A percentile compares a stretch with the other conserved stretches of the same genome.
phyloP scores from a whole-genome alignment of 2,113 vertebrate genomes.

The Uropsilus gracilis region DNA sequence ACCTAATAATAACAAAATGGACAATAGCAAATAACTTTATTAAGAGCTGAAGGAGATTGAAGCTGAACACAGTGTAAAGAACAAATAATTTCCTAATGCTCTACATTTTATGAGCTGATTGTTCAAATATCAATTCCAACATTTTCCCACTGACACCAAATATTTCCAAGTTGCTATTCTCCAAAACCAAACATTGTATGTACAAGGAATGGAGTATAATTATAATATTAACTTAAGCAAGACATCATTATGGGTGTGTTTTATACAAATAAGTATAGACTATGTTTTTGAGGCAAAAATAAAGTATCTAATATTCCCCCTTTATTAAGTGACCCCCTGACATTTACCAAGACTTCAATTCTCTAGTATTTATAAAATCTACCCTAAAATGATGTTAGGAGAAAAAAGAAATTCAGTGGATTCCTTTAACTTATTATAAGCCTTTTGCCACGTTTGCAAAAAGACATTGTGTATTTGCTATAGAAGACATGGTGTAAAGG shows the following conservation, averaged over 20 bases:
- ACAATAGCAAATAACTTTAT: neutral
- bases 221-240: neutral
- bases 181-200: neutral
- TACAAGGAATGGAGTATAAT: slow-evolving; percentile 3
- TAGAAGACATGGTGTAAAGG: neutral
- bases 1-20: neutral
- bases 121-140: neutral
- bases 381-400: neutral
- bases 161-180: neutral
- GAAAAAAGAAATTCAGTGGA: neutral
- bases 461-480: neutral
- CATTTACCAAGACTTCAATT: neutral
- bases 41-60: neutral
- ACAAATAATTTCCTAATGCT: neutral
- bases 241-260: neutral
- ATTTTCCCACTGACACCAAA: neutral
- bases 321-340: neutral
- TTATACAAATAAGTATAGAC: slow-evolving; percentile 2
- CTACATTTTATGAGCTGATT: neutral
- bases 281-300: neutral
- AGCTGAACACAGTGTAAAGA: neutral
- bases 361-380: neutral
- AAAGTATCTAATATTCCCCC: neutral
- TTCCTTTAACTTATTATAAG: neutral
- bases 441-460: neutral